These are phyloP conservation scores for Tholera decimalis DNA, from an alignment of 2,888 invertebrate genomes.

Conservation along the genomic window DNA sequence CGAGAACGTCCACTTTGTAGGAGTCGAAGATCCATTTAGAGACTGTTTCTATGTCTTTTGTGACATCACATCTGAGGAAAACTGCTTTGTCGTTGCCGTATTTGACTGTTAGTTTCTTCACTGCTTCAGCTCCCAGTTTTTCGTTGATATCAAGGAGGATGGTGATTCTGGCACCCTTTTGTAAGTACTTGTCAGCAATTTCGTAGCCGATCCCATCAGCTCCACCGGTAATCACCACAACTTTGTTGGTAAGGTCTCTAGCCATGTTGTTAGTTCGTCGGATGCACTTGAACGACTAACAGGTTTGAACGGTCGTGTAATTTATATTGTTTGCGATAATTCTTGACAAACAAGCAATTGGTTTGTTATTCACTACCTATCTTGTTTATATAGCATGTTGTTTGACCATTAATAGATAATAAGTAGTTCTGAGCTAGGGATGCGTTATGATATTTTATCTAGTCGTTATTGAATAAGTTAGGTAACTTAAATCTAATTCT, in stretches of 20 bases:
- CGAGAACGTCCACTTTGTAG: constrained; percentile 83
- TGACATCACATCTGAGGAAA: constrained; percentile 90
- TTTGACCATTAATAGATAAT: constrained; percentile 14
- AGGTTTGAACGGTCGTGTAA: neutral
- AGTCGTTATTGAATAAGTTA: neutral
- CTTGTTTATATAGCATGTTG: too few relatives aligned
- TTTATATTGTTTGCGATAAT: constrained; percentile 48
- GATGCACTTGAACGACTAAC: constrained; percentile 24
- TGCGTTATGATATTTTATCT: neutral
- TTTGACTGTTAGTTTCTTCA: constrained; percentile 80
- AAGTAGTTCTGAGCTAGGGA: neutral
- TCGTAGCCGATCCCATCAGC: constrained; percentile 88
- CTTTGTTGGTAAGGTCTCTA: constrained; percentile 63
- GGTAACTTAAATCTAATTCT: neutral
- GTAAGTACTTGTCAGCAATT: constrained; percentile 83
- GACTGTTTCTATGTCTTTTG: constrained; percentile 82
- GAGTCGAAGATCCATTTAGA: constrained; percentile 74
- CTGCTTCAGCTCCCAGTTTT: constrained; percentile 78
- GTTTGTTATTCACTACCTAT: constrained; percentile 42
- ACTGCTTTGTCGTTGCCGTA: constrained; percentile 83
- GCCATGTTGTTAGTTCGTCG: constrained; percentile 50
- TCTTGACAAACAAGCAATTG: constrained; percentile 48
- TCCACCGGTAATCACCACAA: constrained; percentile 85
- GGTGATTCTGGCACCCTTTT: constrained; percentile 76
- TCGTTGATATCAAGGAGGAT: constrained; percentile 76